A percentile compares a stretch with the other conserved stretches of the same genome.
These are phyloP conservation scores for Ophioderma brevispina DNA, from an alignment of 35 echinoderm and acorn worm genomes.

Conservation along the genomic window DNA sequence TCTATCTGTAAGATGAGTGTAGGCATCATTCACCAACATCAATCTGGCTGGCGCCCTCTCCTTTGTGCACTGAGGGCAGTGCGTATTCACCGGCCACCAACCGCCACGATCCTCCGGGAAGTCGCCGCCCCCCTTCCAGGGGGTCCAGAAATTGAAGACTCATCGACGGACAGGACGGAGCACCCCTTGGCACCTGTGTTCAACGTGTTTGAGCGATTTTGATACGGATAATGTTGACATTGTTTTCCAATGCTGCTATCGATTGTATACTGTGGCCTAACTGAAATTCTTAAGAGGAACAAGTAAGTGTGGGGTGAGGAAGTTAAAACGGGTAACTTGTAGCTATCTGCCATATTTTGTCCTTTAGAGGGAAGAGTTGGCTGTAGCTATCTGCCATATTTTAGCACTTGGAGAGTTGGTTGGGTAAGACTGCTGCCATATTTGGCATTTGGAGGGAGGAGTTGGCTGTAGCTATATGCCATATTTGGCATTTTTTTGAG, in stretches of 20 bases:
- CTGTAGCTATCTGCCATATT: too few species aligned
- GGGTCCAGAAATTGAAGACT: conserved; percentile 1
- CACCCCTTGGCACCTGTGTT: conserved; percentile 89
- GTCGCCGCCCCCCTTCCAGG: background rate
- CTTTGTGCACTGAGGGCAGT: conserved; percentile 94
- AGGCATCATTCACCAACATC: conserved; percentile 86
- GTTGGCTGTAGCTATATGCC: too few species aligned
- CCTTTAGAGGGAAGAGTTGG: too few species aligned
- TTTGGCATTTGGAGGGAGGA: too few species aligned
- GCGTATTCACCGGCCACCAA: conserved; percentile 46
- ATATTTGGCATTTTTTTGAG: too few species aligned
- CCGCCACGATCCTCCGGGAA: conserved; percentile 47
- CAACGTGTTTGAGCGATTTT: conserved; percentile 96
- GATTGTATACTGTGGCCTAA: conserved; percentile 94
- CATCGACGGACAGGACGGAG: conserved; percentile 58
- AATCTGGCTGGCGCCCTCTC: conserved; percentile 98
- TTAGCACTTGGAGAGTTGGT: too few species aligned
- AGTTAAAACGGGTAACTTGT: too few species aligned
- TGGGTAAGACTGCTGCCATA: too few species aligned
- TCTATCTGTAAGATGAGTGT: conserved; percentile 95
- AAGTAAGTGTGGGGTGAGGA: conserved; percentile 76
- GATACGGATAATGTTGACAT: conserved; percentile 95
- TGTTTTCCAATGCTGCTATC: conserved; percentile 97
- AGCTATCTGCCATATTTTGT: too few species aligned
- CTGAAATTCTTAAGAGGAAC: conserved; percentile 91